Base-by-base conservation (phyloP, 2,888 invertebrate species). In the Saturnia pavonia region DNA sequence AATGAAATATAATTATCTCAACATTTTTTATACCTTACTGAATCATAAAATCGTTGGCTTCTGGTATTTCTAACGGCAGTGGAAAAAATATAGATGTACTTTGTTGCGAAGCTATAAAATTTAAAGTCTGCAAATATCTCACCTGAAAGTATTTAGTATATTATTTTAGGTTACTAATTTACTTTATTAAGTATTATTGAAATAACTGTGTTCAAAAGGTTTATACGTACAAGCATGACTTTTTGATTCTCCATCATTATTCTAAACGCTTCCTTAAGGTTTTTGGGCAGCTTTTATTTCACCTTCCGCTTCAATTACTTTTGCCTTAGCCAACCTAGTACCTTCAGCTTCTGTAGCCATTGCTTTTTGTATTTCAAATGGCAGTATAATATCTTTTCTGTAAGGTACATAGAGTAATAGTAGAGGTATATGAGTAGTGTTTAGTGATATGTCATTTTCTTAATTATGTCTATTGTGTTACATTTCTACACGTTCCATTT, bases 401-500 rank as follows among this genome's bases (percentile, higher is more conserved):
- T 40, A 78, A 70, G 66, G 1, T 65, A 42, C n/a, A 67, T 14
- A n/a, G 25, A 25, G 1, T n/a, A 3, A 51, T 51, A 51, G 8
- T 11, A 12, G 0, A 51, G 34, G 34, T 34, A 34, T 34, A 6
- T 34, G 34, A 2, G 34, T 34, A 4, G 34, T 34, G 34, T 4
- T 34, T 34, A 1, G 16, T 51, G 19, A 51, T 51, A 51, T 19
- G 19, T 12, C 1, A 43, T 12, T 12, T 14, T 51, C 19, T 51
- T 14, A 42, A 34, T 72, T 69, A 82, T n/a, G n/a, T n/a, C n/a
- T n/a, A n/a, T n/a, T n/a, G n/a, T n/a, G 6, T 87, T 88, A 95
- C 94, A 96, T 95, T 91, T 96, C 96, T 34, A 96, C 95, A 76
- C 95, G 84, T 84, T 96, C 95, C 68, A 95, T 94, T 81, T 93